Conservation (phyloP, 2,113 vertebrate species). For the Oxygymnocypris stewartii region DNA sequence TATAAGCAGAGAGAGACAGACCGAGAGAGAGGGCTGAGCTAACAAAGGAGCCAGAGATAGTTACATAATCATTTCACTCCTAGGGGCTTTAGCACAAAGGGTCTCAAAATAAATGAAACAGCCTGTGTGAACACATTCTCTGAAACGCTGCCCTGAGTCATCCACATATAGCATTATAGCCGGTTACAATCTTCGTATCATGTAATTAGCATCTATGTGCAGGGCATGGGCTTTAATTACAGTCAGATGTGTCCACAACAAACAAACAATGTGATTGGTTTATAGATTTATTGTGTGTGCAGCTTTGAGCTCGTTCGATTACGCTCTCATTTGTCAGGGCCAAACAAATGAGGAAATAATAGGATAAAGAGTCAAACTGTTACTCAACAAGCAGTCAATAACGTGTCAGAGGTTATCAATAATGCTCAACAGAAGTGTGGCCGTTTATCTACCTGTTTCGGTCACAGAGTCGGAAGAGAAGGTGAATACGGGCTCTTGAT, state of each 20-base stretch:
- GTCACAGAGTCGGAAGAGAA: neutral
- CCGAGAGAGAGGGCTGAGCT: neutral
- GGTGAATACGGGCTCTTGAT: neutral
- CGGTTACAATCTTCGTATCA: neutral
- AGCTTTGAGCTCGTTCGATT: slow-evolving; percentile 2
- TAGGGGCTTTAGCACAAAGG: slow-evolving; percentile 10
- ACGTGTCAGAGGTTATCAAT: neutral
- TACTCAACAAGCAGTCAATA: slow-evolving; percentile 23
- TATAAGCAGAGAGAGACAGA: slow-evolving; percentile 29
- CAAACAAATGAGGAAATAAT: slow-evolving; percentile 26
- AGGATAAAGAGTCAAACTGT: slow-evolving; percentile 10
- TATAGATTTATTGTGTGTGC: slow-evolving; percentile 23
- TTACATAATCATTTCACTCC: slow-evolving; percentile 42
- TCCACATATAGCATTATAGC: slow-evolving; percentile 34
- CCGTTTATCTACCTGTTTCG: slow-evolving; percentile 6
- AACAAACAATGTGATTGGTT: neutral
- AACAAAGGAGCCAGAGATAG: neutral
- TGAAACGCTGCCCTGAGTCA: slow-evolving; percentile 4
- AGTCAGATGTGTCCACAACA: neutral
- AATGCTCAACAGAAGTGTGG: neutral
- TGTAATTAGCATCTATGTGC: slow-evolving; percentile 10
- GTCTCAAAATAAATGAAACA: slow-evolving; percentile 29
- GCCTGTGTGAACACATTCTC: slow-evolving; percentile 5
- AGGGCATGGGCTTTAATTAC: slow-evolving; percentile 9
- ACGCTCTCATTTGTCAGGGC: neutral